These are phyloP conservation scores for Agrotis exclamationis DNA, from an alignment of 2,888 invertebrate species.

Conservation along the genomic window DNA sequence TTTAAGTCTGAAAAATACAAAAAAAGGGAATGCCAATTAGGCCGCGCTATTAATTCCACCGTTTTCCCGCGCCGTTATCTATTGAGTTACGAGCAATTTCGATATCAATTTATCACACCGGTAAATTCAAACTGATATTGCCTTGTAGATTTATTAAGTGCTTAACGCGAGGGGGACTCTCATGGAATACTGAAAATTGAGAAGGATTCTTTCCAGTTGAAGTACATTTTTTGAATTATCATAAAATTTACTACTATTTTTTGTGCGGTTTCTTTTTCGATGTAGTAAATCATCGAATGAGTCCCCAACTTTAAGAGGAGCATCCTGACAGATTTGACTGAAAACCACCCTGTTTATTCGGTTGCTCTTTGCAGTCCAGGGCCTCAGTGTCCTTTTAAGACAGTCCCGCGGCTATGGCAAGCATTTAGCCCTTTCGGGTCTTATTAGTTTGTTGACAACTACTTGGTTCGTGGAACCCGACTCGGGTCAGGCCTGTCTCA, in stretches of 20 bases:
- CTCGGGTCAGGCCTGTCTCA: too few species aligned
- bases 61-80: constrained; percentile 64
- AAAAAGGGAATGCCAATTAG: constrained; percentile 55
- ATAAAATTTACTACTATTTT: constrained; percentile 1
- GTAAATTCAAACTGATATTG: constrained; percentile 66
- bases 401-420: too few species aligned
- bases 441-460: too few species aligned
- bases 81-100: constrained; percentile 70
- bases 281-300: too few species aligned
- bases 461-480: too few species aligned
- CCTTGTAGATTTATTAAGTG: constrained; percentile 64
- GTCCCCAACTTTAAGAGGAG: too few species aligned
- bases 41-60: constrained; percentile 61
- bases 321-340: too few species aligned
- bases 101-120: constrained; percentile 69
- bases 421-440: too few species aligned
- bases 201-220: constrained; percentile 25
- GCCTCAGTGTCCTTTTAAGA: too few species aligned
- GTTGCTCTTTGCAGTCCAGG: too few species aligned
- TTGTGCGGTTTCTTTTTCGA: neutral
- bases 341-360: too few species aligned
- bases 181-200: constrained; percentile 50
- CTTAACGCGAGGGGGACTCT: constrained; percentile 42
- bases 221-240: constrained; percentile 17
- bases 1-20: constrained; percentile 28